These are phyloP conservation scores for Coilia nasus DNA, from an alignment of 2,797 vertebrate species.

Conservation along the genomic window DNA sequence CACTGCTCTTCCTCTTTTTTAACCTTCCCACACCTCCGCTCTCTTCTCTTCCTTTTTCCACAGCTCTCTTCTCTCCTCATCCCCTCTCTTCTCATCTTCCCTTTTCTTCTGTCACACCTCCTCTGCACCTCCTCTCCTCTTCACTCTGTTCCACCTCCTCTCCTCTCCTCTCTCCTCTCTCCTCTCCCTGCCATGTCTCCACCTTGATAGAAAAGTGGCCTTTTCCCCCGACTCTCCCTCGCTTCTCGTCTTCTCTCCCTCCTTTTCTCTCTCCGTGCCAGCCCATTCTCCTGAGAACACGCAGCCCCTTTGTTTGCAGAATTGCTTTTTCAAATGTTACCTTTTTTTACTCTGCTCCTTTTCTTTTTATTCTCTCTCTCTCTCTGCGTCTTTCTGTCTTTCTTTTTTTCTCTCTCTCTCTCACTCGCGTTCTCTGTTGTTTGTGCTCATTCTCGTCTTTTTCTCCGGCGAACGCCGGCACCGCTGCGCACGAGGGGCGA, in stretches of 20 bases:
- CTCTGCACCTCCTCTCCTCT: neutral
- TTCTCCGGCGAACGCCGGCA: neutral
- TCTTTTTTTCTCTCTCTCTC: neutral
- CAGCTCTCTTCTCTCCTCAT: too few species aligned
- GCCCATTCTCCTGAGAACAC: constrained; percentile 69
- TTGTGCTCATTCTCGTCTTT: neutral
- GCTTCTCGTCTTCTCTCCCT: constrained; percentile 54
- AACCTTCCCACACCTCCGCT: too few species aligned
- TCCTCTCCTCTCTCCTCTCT: neutral
- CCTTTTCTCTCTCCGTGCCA: neutral
- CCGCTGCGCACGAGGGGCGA: constrained; percentile 54
- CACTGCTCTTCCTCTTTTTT: too few species aligned
- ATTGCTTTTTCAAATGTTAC: constrained; percentile 74
- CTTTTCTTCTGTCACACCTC: too few species aligned
- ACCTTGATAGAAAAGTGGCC: constrained; percentile 62
- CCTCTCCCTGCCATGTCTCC: constrained; percentile 59
- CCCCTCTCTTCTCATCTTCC: too few species aligned
- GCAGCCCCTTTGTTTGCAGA: constrained; percentile 67
- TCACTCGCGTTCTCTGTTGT: neutral
- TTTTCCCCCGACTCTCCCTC: constrained; percentile 26
- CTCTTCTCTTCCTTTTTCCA: too few species aligned
- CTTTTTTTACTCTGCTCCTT: constrained; percentile 59
- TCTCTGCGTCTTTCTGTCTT: neutral
- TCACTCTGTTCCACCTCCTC: too few species aligned
- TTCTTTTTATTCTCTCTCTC: constrained; percentile 45